Percentiles rank a stretch among this genome's conserved stretches.
Evolutionary conservation across 2,797 vertebrate genomes (phyloP).

Genomic region (Anisognathus igniventris): DNA sequence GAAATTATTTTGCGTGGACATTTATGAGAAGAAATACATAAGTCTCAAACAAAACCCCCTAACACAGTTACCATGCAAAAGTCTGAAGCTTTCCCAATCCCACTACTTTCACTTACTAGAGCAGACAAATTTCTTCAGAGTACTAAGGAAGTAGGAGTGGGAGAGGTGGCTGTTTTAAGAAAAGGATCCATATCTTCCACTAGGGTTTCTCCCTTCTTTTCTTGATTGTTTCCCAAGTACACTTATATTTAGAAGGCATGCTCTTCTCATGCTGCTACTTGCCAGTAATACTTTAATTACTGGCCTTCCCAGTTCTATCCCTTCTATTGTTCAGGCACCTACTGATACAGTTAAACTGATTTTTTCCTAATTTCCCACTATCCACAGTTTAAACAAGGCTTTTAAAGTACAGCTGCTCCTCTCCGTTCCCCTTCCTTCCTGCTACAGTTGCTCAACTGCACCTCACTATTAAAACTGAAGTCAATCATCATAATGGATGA

Average conservation of each 20-base stretch:
- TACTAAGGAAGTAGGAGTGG: background rate
- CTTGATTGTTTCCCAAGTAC: background rate
- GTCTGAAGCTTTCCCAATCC: background rate
- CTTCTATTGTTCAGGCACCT: background rate
- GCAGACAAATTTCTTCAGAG: background rate
- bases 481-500: background rate
- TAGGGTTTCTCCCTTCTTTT: background rate
- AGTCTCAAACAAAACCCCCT: background rate
- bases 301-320: background rate
- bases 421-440: background rate
- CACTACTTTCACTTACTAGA: background rate
- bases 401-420: background rate
- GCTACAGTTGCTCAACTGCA: background rate
- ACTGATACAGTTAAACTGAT: background rate
- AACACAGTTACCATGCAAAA: background rate
- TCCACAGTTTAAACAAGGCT: background rate
- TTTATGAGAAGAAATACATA: background rate
- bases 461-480: background rate
- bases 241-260: background rate
- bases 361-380: background rate
- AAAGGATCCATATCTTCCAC: background rate
- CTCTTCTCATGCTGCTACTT: background rate
- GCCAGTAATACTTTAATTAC: background rate
- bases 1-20: background rate
- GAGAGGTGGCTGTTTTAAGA: background rate